Evolutionary conservation across 35 echinoderm and acorn worm species (phyloP).

Genomic region (Amphiura filiformis): DNA sequence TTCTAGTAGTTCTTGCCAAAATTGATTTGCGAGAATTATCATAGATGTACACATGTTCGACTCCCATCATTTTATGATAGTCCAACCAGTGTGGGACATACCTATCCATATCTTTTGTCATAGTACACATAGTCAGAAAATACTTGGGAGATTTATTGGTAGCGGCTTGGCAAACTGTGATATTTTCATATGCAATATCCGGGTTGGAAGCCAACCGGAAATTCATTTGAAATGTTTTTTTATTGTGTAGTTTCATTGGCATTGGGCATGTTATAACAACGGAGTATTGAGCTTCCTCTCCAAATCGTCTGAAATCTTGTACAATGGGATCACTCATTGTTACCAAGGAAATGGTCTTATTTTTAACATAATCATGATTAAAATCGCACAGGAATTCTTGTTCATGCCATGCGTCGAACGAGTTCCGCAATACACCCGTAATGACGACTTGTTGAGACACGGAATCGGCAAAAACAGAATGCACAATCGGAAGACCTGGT

Average conservation of each 20-base stretch:
- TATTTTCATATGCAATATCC: slow-evolving; percentile 29
- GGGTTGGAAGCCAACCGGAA: slow-evolving; percentile 13
- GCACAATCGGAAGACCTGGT: slow-evolving; percentile 75
- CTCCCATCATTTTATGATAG: slow-evolving; percentile 69
- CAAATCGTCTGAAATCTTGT: slow-evolving; percentile 71
- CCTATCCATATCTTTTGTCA: slow-evolving; percentile 82
- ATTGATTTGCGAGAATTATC: slow-evolving; percentile 50
- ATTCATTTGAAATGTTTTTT: background rate
- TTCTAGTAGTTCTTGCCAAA: slow-evolving; percentile 21
- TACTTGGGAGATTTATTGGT: slow-evolving; percentile 10
- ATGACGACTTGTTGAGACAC: slow-evolving; percentile 51
- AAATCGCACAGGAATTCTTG: slow-evolving; percentile 59
- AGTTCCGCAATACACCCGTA: slow-evolving; percentile 42
- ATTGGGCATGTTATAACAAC: slow-evolving; percentile 71
- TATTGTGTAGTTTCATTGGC: slow-evolving; percentile 13
- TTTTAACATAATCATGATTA: too few species aligned
- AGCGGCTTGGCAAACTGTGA: slow-evolving; percentile 25
- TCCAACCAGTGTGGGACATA: slow-evolving; percentile 70
- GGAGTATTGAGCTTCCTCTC: slow-evolving; percentile 73
- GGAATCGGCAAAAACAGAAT: slow-evolving; percentile 74
- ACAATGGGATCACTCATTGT: slow-evolving; percentile 56
- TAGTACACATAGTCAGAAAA: slow-evolving; percentile 71
- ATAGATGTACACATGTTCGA: slow-evolving; percentile 89
- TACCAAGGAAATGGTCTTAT: background rate
- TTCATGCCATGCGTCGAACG: slow-evolving; percentile 38